Evolutionary conservation across 1,140 invertebrate species (phyloP).

Genomic region (Medauroidea extradentata): DNA sequence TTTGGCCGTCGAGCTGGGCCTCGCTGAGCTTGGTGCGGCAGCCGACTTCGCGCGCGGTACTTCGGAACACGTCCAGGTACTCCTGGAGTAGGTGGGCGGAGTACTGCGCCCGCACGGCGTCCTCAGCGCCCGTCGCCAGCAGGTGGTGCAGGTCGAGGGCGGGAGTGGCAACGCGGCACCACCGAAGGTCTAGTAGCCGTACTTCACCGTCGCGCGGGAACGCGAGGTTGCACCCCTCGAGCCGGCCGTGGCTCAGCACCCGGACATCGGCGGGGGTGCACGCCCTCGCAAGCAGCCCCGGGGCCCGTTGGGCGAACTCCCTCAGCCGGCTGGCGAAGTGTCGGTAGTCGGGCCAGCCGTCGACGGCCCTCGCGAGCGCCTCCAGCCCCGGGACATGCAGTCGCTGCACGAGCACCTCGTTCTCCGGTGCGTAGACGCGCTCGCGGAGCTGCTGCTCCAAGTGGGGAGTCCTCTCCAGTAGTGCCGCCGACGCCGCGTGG

Average conservation of each 20-base stretch:
- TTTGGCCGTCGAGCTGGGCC: too few species aligned
- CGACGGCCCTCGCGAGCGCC: neutral
- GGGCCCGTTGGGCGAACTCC: neutral
- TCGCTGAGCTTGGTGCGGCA: slow-evolving; percentile 40
- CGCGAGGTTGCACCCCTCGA: too few species aligned
- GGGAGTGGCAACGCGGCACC: slow-evolving; percentile 44
- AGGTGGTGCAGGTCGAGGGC: slow-evolving; percentile 54
- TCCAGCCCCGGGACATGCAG: neutral
- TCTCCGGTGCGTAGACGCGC: neutral
- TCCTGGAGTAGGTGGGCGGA: slow-evolving; percentile 41
- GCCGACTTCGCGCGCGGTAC: slow-evolving; percentile 37
- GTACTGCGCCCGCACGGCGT: slow-evolving; percentile 36
- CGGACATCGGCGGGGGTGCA: too few species aligned
- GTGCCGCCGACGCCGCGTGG: slow-evolving; percentile 14
- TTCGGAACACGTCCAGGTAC: slow-evolving; percentile 35
- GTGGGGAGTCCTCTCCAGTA: neutral
- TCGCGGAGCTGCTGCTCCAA: neutral
- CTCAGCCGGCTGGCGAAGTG: neutral
- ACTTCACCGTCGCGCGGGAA: slow-evolving; percentile 21
- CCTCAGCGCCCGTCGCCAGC: slow-evolving; percentile 47
- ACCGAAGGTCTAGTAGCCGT: slow-evolving; percentile 41
- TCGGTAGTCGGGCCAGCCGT: neutral
- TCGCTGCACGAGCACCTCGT: neutral
- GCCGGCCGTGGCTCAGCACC: slow-evolving; percentile 22
- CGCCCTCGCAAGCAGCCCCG: too few species aligned